Base-by-base conservation (phyloP, 2,888 invertebrate genomes). In the Phrixothrix hirtus region DNA sequence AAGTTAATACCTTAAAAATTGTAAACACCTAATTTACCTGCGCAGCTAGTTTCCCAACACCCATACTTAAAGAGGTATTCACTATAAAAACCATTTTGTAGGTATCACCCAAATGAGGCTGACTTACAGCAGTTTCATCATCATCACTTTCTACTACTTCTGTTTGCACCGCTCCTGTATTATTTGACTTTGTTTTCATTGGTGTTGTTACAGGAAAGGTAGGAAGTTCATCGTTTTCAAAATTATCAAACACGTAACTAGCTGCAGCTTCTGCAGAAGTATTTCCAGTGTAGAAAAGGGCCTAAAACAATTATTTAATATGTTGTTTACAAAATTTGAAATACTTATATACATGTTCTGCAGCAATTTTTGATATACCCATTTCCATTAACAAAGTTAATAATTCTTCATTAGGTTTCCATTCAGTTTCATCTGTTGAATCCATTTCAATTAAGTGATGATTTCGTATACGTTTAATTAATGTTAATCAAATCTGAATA, bases 31-130 rank as follows among this genome's bases (percentile, higher is more conserved):
- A 45, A 21, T 75, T 78, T 57, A 79, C 79, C 71, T 83, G 82
- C 27, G 82, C 79, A 12, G 81, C 80, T 27, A 81, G 70, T 70
- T 85, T 85, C 1, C 85, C 85, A 16, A 78, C 70, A 1, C 83
- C 82, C 85, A 85, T 85, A 57, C 79, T 77, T 38, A 85, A 70
- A 15, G 78, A 77, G 31, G 73, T 71, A 69, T 85, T 85, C 3
- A 84, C 81, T 16, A 84, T 80, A 70, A 85, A 81, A 13, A 82
- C 81, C 85, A 85, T 85, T 74, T 85, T 85, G 69, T 77, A 81
- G 41, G 71, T 36, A 34, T 29, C 37, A 10, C 14, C 14, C 1
- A 37, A n/a, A 30, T 45, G 25, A 13, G 42, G 4, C 12, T 34
- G 16, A 5, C 34, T 41, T 27, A 44, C 52, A 7, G 16, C 30